Base-by-base conservation (phyloP, 2,113 vertebrate genomes). In the Nibea coibor region DNA sequence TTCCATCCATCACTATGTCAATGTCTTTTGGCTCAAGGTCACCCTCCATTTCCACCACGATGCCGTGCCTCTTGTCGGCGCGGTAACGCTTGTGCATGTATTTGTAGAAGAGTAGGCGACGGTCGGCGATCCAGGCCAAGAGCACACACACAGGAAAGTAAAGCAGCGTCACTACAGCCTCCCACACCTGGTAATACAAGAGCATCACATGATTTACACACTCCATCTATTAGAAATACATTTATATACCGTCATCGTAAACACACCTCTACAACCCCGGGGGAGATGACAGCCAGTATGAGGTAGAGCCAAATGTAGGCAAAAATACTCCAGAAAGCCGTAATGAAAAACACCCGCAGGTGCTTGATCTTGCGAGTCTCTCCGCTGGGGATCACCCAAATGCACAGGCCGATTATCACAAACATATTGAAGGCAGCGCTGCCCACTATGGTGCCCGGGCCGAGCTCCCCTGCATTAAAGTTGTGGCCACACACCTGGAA, bases 341-440 rank as follows among this genome's bases (percentile, higher is more conserved):
- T 99, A 85, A 99, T 95, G 2, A 99, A 98, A 93, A 99, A 99
- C 67, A 99, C 98, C 0, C 97, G 72, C 48, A 98, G 88, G 91
- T 98, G 98, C 42, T 98, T 98, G 91, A 99, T 98, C 76, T 94
- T 94, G 6, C 98, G 96, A 73, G 93, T 90, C 89, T 99, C 97
- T 0, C 97, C 97, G 0, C 95, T 92, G 0, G 98, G 98, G 77
- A 99, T 95, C 69, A 97, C 96, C 14, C 95, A 96, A 17, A 99
- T 94, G 26, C 98, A 98, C 0, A 98, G 84, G 0, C 97, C 97
- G 0, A 99, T 96, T 70, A 99, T 98, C 81, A 99, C 97, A 14
- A 99, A 97, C 97, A 99, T 98, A 90, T 99, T 99, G 94, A 99
- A 99, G 80, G 98, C 98, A 0, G 98, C 98, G 0, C 97, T 98